Base-by-base conservation (phyloP, 2,888 invertebrate genomes). In the Griposia aprilina region DNA sequence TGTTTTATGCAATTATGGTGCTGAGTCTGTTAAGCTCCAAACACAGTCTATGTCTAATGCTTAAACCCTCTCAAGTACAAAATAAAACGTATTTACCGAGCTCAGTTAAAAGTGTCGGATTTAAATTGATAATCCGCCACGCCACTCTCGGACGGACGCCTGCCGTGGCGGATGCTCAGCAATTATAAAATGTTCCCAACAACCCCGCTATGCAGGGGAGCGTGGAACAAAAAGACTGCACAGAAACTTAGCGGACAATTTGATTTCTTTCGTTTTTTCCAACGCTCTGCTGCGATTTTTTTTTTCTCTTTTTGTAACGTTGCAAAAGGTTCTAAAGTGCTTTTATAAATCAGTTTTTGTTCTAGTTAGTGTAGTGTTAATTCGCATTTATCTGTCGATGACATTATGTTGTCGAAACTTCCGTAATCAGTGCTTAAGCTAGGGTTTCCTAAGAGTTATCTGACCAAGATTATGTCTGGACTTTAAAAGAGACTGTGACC, bases 101-200 rank as follows among this genome's bases (percentile, higher is more conserved):
- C 65, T n/a, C 36, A 45, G 66, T 67, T 73, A 77, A 79, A 66
- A 80, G 71, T 74, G 75, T 76, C 52, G 67, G 71, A 65, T 77
- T 79, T 75, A 75, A 87, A 84, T 78, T 78, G 75, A 86, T 87
- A 87, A 84, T 84, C 80, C 74, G 20, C 60, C n/a, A 52, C 67
- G 41, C 59, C 78, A 63, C 65, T 62, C 70, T 70, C 41, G 68
- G 50, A 57, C 50, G 50, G 52, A 26, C 59, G 80, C 41, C 41
- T 45, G 50, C 71, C 20, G 50, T 50, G 36, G 67, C 73, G 72
- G 84, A 82, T 77, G 66, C 62, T 73, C 75, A 77, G 57, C 80
- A 84, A 87, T 86, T 82, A 87, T 72, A 80, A 84, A 86, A 82
- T 87, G 87, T 87, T 84, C 71, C 71, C 73, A 86, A 84, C 87